Evolutionary conservation across 2,113 vertebrate species (phyloP), one percentile per base, ranked within the genome.

Genomic region (Jacana jacana): DNA sequence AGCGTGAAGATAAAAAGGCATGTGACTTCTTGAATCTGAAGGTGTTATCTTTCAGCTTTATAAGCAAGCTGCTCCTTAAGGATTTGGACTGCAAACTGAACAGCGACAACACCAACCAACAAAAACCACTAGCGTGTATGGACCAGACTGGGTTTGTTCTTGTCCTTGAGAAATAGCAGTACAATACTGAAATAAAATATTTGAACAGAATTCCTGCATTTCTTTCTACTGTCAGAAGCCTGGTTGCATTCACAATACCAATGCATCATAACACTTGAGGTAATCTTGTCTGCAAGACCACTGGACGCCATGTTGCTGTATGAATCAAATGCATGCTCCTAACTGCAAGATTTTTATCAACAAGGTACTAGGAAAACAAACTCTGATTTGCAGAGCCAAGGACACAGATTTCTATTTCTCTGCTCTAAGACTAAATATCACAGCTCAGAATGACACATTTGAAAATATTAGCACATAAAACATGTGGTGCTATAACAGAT

Each of bases 71-170:
- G 18, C 40, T 81, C 27, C 30, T 20, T 68, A 65, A 55, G 48
- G 27, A 86, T 44, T 39, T 86, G 63, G 31, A 77, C 49, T 51
- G 25, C 42, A 86, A 22, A 37, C 35, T n/a, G 13, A 86, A 69
- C 25, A 86, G n/a, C 31, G 73, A 49, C 37, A 71, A 17, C 20
- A 81, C 7, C 8, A 9, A 72, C 17, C 58, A 89, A 55, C 19
- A 76, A 69, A 11, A 52, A 81, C 52, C 1, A 0, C 9, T 27
- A 0, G 0, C 55, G 11, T 16, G 7, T 30, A 72, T 11, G 23
- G 28, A 51, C 2, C 2, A 54, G 23, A 88, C 2, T 7, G 19
- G 8, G 33, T 51, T 80, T 69, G 51, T 73, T 73, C 39, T 51
- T 61, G 7, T 6, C 75, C 48, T 83, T 86, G 17, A 71, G 58